A percentile compares a stretch with the other conserved stretches of the same genome.
These are phyloP conservation scores for Emydocephalus ijimae DNA, from an alignment of 2,113 vertebrate species.

Conservation along the genomic window DNA sequence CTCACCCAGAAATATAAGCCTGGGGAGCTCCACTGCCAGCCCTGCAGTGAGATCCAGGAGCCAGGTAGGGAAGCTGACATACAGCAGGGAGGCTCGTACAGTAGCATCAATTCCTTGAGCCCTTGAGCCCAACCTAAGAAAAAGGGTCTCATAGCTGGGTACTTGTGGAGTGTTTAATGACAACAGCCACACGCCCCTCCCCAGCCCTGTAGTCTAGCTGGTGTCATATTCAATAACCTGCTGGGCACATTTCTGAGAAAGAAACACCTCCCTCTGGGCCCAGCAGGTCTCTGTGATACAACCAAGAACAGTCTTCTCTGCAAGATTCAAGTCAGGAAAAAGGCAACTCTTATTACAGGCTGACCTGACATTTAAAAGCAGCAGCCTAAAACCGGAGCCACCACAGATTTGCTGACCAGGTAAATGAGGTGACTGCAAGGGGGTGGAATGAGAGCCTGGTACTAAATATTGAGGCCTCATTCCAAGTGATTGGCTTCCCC, in stretches of 20 bases:
- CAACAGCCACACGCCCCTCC: neutral
- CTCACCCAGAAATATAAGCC: neutral
- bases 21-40: neutral
- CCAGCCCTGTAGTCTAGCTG: neutral
- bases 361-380: neutral
- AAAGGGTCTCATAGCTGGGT: neutral
- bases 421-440: neutral
- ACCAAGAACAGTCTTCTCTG: neutral
- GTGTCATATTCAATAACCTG: neutral
- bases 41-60: neutral
- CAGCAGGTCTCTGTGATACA: neutral
- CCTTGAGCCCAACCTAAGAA: neutral
- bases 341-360: neutral
- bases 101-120: neutral
- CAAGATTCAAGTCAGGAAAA: neutral
- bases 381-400: neutral
- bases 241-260: neutral
- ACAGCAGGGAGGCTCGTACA: neutral
- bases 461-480: neutral
- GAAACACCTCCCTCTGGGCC: neutral
- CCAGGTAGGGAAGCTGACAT: neutral
- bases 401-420: neutral
- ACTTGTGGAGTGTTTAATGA: neutral
- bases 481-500: neutral
- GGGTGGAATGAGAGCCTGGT: neutral